Percentiles rank a stretch among this genome's conserved stretches.
Conservation (phyloP, 2,888 invertebrate species). For the Geophilus truncorum region DNA sequence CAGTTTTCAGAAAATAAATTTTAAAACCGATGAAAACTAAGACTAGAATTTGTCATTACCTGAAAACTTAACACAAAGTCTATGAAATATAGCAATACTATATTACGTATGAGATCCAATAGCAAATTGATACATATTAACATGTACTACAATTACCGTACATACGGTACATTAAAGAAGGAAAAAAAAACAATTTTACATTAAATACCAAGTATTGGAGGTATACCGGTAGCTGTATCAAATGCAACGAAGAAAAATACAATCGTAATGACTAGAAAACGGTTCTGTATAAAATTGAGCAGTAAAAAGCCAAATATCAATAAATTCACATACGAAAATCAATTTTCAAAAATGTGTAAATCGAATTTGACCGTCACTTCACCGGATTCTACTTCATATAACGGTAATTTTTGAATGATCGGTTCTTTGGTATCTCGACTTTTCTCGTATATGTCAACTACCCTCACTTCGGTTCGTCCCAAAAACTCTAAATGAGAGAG, state of each 20-base stretch:
- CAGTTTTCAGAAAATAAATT: background rate
- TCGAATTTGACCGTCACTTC: constrained; percentile 65
- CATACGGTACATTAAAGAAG: background rate
- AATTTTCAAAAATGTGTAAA: constrained; percentile 57
- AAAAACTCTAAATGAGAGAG: constrained; percentile 58
- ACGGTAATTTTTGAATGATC: constrained; percentile 59
- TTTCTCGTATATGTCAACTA: constrained; percentile 59
- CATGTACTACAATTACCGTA: background rate
- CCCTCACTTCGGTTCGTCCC: constrained; percentile 63
- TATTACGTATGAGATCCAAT: background rate
- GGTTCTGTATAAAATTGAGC: background rate
- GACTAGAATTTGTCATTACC: background rate
- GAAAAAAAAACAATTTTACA: background rate
- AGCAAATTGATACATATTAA: background rate
- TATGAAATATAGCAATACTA: background rate
- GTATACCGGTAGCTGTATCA: no score
- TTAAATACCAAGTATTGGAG: background rate
- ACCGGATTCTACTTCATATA: constrained; percentile 65
- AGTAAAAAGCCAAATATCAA: background rate
- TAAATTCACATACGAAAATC: background rate
- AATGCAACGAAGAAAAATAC: background rate
- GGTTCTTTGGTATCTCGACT: constrained; percentile 58
- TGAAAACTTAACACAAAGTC: background rate
- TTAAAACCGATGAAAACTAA: background rate
- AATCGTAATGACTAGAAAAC: background rate